Conservation (phyloP, 1,140 invertebrate genomes). For the Teleopsis dalmanni region DNA sequence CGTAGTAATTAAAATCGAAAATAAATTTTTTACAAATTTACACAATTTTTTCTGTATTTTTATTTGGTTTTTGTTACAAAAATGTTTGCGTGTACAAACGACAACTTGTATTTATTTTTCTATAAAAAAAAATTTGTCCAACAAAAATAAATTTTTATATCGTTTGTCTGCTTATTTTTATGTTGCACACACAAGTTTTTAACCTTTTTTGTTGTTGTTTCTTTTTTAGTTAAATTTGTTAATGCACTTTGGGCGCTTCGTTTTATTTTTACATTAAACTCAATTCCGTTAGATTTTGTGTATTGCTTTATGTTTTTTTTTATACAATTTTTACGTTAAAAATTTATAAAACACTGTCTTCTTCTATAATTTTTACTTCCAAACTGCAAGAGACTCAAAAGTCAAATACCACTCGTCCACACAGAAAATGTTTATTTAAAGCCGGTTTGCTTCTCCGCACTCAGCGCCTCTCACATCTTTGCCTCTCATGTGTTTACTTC, state of each 20-base stretch:
- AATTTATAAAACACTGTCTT: background rate
- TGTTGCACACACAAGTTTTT: too few relatives aligned
- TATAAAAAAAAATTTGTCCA: too few relatives aligned
- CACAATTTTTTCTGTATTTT: background rate
- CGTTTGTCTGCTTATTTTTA: background rate
- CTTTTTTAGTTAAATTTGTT: too few relatives aligned
- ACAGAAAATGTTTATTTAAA: conserved; percentile 32
- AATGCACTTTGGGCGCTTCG: too few relatives aligned
- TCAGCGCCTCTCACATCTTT: background rate
- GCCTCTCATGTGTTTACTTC: background rate
- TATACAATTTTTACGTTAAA: too few relatives aligned
- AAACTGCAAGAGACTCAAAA: conserved; percentile 25
- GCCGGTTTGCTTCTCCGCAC: conserved; percentile 25
- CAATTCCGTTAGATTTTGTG: too few relatives aligned
- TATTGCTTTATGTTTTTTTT: too few relatives aligned
- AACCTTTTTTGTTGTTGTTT: too few relatives aligned
- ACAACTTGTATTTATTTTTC: background rate
- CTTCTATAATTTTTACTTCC: conserved; percentile 16
- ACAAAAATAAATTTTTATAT: background rate
- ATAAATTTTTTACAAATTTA: background rate
- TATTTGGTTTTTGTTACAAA: background rate
- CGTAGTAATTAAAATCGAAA: background rate
- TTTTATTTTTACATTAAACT: too few relatives aligned
- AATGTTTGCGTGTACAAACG: background rate
- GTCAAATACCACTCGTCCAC: conserved; percentile 21